phyloP scores from a whole-genome alignment of 2,113 vertebrate genomes.

The Menura novaehollandiae region DNA sequence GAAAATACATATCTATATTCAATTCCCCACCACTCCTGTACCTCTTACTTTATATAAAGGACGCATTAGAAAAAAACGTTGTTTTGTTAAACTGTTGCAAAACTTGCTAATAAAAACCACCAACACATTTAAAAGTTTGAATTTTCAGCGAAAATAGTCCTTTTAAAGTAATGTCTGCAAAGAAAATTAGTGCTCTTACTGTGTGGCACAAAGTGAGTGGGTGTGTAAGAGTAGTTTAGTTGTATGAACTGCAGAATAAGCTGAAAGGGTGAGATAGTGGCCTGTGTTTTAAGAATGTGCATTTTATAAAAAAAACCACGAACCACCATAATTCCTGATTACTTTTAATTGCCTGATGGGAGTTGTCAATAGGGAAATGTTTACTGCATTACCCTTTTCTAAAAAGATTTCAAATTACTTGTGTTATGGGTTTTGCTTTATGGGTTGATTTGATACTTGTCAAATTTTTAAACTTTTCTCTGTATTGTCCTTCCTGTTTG shows the following conservation, averaged over 20 bases:
- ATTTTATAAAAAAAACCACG: neutral
- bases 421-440: neutral
- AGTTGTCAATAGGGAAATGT: fast-evolving
- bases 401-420: neutral
- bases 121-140: neutral
- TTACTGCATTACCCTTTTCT: neutral
- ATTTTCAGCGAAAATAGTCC: neutral
- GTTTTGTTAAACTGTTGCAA: neutral
- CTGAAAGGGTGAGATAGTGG: neutral
- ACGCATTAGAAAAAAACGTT: neutral
- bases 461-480: neutral
- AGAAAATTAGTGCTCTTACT: neutral
- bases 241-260: neutral
- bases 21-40: neutral
- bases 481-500: neutral
- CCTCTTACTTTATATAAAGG: neutral
- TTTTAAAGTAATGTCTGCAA: neutral
- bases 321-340: neutral
- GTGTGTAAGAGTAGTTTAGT: neutral
- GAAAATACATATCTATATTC: neutral
- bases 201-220: neutral
- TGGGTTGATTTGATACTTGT: neutral
- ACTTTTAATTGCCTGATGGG: neutral
- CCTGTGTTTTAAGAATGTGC: neutral
- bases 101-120: neutral